Percentiles rank a stretch among this genome's conserved stretches.
These are phyloP conservation scores for Diplogasteroides magnus DNA, from an alignment of 1,140 invertebrate genomes.

Conservation along the genomic window DNA sequence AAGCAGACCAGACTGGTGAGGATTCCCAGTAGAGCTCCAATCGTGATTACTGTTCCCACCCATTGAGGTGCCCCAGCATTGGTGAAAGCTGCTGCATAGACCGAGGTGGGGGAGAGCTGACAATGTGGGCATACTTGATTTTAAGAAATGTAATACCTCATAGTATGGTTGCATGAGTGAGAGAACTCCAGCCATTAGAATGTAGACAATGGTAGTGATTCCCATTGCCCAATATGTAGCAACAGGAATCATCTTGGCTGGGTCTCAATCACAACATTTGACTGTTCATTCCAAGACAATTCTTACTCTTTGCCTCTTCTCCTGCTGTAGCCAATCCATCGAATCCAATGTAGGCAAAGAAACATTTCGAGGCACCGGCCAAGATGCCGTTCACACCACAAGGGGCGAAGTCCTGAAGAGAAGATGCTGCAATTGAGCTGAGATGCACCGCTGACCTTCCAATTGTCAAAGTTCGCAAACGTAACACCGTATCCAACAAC, in stretches of 20 bases:
- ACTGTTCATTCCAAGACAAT: not conserved
- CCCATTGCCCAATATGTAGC: conserved; percentile 74
- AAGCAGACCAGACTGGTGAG: conserved; percentile 67
- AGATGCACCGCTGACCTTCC: conserved; percentile 68
- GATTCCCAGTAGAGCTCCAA: conserved; percentile 83
- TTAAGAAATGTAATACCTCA: too few relatives aligned
- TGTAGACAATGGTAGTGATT: conserved; percentile 72
- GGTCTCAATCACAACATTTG: conserved; percentile 59
- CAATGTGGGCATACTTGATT: too few relatives aligned
- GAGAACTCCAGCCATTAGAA: conserved; percentile 73
- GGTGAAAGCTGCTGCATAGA: conserved; percentile 76
- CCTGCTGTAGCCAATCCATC: conserved; percentile 78
- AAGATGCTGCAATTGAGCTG: not conserved
- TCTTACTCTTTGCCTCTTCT: conserved; percentile 39
- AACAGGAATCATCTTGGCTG: conserved; percentile 70
- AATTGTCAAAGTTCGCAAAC: conserved; percentile 44
- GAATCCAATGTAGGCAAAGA: conserved; percentile 83
- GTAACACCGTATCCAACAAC: conserved; percentile 2
- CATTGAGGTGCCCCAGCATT: conserved; percentile 61
- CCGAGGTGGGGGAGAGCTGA: conserved; percentile 67
- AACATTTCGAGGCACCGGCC: conserved; percentile 79
- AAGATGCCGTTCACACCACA: conserved; percentile 69
- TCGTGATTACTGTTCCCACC: conserved; percentile 78
- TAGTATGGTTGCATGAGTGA: conserved; percentile 74
- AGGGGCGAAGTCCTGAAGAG: conserved; percentile 69